Evolutionary conservation across 2,888 invertebrate species (phyloP).

Genomic region (Pherbina coryleti): DNA sequence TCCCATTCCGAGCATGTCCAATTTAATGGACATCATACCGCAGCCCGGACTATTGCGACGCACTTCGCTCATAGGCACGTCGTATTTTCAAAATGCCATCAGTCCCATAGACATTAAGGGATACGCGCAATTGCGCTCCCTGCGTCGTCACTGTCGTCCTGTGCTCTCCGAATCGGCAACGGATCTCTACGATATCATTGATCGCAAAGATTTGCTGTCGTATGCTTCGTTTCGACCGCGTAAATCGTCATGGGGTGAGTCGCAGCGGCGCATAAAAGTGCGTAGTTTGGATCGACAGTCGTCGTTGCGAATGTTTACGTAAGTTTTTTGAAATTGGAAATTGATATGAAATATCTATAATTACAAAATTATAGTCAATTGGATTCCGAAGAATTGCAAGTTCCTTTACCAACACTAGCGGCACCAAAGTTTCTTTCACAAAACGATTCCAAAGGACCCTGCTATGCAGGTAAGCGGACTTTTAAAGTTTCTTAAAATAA

Average conservation of each 20-base stretch:
- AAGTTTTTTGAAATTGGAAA: slow-evolving; percentile 46
- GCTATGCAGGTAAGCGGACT: slow-evolving; percentile 63
- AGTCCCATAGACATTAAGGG: slow-evolving; percentile 83
- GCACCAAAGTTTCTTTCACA: slow-evolving; percentile 65
- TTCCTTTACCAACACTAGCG: slow-evolving; percentile 62
- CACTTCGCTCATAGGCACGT: slow-evolving; percentile 62
- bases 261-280: slow-evolving; percentile 65
- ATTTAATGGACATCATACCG: slow-evolving; percentile 73
- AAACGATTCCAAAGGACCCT: slow-evolving; percentile 66
- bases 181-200: slow-evolving; percentile 71
- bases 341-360: background rate
- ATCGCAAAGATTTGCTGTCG: slow-evolving; percentile 56
- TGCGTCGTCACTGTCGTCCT: slow-evolving; percentile 77
- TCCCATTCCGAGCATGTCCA: slow-evolving; percentile 89
- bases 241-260: slow-evolving; percentile 62
- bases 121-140: slow-evolving; percentile 79
- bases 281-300: slow-evolving; percentile 67
- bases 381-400: slow-evolving; percentile 63
- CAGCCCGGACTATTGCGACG: slow-evolving; percentile 55
- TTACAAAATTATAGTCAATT: slow-evolving; percentile 52
- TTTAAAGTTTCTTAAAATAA: background rate
- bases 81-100: slow-evolving; percentile 68
- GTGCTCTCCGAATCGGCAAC: slow-evolving; percentile 77
- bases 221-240: slow-evolving; percentile 55
- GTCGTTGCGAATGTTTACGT: slow-evolving; percentile 61